Percentiles rank a stretch among this genome's conserved stretches.
phyloP scores from a whole-genome alignment of 2,888 invertebrate species.

The Chironomus riparius region DNA sequence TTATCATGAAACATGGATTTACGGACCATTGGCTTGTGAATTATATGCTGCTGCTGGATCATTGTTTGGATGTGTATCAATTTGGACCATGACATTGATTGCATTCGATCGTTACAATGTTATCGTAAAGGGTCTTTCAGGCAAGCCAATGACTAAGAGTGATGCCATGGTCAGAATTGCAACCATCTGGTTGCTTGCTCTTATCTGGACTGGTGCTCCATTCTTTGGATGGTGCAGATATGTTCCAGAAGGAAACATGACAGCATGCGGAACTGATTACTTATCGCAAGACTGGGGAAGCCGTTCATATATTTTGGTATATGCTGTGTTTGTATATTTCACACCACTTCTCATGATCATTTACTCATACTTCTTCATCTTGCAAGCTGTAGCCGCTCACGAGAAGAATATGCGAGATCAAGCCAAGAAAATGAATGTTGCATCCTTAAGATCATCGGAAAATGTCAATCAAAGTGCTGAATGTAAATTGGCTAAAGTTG shows the following conservation, averaged over 20 bases:
- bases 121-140: conserved; percentile 48
- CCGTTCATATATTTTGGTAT: conserved; percentile 42
- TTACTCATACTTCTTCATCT: conserved; percentile 32
- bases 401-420: conserved; percentile 45
- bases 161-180: conserved; percentile 42
- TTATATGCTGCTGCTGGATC: conserved; percentile 49
- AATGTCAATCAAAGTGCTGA: conserved; percentile 41
- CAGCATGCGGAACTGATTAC: conserved; percentile 47
- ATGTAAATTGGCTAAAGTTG: conserved; percentile 44
- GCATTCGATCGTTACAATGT: conserved; percentile 50
- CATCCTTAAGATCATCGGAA: conserved; percentile 43
- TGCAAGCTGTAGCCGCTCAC: conserved; percentile 35
- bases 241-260: conserved; percentile 52
- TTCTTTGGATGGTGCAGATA: conserved; percentile 49
- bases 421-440: conserved; percentile 48
- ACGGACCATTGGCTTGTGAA: conserved; percentile 45
- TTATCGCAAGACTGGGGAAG: conserved; percentile 39
- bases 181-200: conserved; percentile 44
- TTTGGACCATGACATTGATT: conserved; percentile 49
- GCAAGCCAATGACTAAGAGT: conserved; percentile 44
- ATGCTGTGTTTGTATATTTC: conserved; percentile 40
- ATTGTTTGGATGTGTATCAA: conserved; percentile 49
- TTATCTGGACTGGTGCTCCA: conserved; percentile 45
- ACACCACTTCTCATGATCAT: conserved; percentile 48
- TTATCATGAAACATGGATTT: conserved; percentile 7